Conservation (phyloP, 1,140 invertebrate species). For the Subanguina moxae region DNA sequence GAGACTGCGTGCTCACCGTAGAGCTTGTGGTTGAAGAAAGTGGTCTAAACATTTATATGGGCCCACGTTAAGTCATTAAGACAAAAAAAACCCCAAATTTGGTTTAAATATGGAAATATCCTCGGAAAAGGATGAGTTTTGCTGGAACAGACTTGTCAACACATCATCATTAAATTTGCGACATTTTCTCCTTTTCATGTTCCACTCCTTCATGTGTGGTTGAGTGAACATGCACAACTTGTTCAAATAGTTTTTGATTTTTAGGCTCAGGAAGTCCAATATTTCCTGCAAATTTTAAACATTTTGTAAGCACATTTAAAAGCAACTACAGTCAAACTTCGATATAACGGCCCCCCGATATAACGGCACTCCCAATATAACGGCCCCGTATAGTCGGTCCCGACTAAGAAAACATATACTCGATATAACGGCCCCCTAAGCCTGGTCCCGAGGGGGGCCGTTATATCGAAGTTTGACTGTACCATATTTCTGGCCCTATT, state of each 20-base stretch:
- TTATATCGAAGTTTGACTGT: too few species aligned
- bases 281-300: constrained; percentile 61
- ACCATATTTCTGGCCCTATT: too few species aligned
- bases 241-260: constrained; percentile 38
- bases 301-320: too few species aligned
- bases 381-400: too few species aligned
- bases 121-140: not conserved
- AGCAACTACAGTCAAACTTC: too few species aligned
- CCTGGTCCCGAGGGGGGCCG: too few species aligned
- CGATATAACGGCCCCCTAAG: too few species aligned
- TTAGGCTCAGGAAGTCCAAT: constrained; percentile 64
- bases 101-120: not conserved
- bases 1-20: constrained; percentile 7
- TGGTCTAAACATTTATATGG: not conserved
- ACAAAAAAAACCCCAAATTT: constrained; percentile 16
- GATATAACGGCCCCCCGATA: too few species aligned
- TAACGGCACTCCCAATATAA: too few species aligned
- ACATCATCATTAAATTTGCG: constrained; percentile 15
- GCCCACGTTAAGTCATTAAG: not conserved
- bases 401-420: too few species aligned
- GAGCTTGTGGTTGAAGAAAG: constrained; percentile 1
- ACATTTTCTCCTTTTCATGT: constrained; percentile 15
- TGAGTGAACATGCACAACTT: constrained; percentile 32
- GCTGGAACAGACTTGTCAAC: constrained; percentile 12
- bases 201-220: constrained; percentile 22